Evolutionary conservation across 1,140 invertebrate species (phyloP).

Genomic region (Holotrichia oblita): DNA sequence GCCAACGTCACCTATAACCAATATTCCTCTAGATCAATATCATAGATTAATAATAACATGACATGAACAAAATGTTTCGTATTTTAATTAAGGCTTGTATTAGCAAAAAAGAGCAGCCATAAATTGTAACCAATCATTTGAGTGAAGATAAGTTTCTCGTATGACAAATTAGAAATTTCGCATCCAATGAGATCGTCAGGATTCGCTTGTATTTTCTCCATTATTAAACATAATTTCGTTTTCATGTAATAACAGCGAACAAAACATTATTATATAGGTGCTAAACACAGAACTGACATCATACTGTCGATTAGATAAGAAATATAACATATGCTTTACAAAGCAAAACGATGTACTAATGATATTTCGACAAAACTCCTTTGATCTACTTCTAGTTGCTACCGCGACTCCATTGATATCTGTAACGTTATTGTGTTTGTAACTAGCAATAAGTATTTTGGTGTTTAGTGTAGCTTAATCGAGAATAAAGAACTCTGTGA

Average conservation of each 20-base stretch:
- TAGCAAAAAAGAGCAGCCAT: not conserved
- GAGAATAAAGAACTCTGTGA: too few relatives aligned
- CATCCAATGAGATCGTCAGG: not conserved
- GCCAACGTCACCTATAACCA: too few relatives aligned
- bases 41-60: too few relatives aligned
- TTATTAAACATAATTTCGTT: not conserved
- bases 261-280: not conserved
- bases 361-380: not conserved
- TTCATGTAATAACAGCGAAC: not conserved
- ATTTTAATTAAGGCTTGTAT: too few relatives aligned
- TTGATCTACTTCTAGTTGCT: not conserved
- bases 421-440: not conserved
- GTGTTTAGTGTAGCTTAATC: too few relatives aligned
- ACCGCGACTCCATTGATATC: not conserved
- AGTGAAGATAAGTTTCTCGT: not conserved
- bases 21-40: too few relatives aligned
- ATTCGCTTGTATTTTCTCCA: not conserved
- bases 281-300: slow-evolving; percentile 20
- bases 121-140: not conserved
- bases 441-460: too few relatives aligned
- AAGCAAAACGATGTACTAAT: slow-evolving; percentile 2
- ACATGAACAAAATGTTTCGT: too few relatives aligned
- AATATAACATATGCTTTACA: slow-evolving; percentile 7
- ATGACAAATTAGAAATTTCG: not conserved
- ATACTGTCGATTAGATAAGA: not conserved